Conservation (phyloP, 2,888 invertebrate species). For the Coleophora deauratella region DNA sequence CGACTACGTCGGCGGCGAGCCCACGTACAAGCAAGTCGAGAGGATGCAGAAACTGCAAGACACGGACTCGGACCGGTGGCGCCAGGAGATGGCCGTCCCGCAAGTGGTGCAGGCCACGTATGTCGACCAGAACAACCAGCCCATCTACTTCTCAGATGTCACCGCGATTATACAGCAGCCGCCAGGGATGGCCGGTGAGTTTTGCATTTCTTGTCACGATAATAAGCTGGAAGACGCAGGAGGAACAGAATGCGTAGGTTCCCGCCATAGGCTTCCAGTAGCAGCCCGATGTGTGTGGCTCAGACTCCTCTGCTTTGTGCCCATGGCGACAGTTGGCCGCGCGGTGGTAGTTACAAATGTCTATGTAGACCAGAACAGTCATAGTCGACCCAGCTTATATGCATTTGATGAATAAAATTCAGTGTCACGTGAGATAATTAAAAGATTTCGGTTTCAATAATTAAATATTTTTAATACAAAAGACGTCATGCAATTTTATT, state of each 20-base stretch:
- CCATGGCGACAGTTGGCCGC: neutral
- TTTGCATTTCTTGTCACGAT: neutral
- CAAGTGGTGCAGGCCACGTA: slow-evolving; percentile 33
- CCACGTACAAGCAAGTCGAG: slow-evolving; percentile 60
- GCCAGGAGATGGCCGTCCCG: slow-evolving; percentile 17
- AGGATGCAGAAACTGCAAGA: slow-evolving; percentile 46
- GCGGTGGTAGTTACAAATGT: neutral
- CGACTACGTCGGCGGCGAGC: slow-evolving; percentile 63
- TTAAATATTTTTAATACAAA: no score
- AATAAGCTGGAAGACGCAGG: neutral
- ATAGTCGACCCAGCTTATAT: no score
- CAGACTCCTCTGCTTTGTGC: neutral
- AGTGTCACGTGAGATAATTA: no score
- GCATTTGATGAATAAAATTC: no score
- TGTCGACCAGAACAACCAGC: slow-evolving; percentile 41
- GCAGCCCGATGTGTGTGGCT: no score
- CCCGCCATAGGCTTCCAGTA: neutral
- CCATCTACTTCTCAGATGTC: slow-evolving; percentile 53
- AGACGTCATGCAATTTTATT: no score
- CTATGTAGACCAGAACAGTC: no score
- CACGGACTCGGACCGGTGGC: slow-evolving; percentile 28
- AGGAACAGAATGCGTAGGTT: neutral
- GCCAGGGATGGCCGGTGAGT: slow-evolving; percentile 39
- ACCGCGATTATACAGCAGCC: slow-evolving; percentile 43
- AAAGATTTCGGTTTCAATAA: no score